These are phyloP conservation scores for Pristis pectinata DNA, from an alignment of 2,797 vertebrate genomes.

Conservation along the genomic window DNA sequence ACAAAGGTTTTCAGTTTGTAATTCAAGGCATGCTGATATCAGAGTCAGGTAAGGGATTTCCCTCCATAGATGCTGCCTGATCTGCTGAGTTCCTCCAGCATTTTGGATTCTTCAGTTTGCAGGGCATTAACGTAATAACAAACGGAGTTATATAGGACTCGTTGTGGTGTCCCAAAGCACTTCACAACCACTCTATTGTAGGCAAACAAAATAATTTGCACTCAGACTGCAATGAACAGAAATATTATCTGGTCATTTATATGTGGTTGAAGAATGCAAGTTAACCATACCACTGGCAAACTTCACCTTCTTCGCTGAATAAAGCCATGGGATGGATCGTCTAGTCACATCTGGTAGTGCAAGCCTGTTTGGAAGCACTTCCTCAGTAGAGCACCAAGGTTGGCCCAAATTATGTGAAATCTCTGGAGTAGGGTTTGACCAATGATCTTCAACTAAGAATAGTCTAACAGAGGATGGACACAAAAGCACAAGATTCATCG, in stretches of 20 bases:
- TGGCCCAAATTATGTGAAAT: neutral
- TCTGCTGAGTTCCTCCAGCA: too few relatives aligned
- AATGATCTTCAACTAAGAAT: neutral
- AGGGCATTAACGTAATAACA: too few relatives aligned
- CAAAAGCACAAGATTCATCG: neutral
- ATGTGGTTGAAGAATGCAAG: neutral
- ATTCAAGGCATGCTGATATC: too few relatives aligned
- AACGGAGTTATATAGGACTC: too few relatives aligned
- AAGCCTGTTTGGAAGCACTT: neutral
- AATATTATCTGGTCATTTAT: neutral
- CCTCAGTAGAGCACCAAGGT: neutral
- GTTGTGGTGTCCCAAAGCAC: too few relatives aligned
- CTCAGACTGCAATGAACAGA: neutral
- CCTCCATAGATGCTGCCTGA: too few relatives aligned
- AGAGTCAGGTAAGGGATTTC: too few relatives aligned
- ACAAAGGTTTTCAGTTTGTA: too few relatives aligned
- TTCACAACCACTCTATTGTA: neutral
- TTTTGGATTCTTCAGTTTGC: too few relatives aligned
- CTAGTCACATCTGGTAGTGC: neutral
- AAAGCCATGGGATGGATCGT: neutral
- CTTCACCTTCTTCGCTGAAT: neutral
- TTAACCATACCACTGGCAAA: neutral
- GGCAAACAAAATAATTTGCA: neutral
- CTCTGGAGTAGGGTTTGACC: neutral
- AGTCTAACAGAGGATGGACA: neutral